Conservation (phyloP, 2,797 vertebrate genomes). For the Eulemur albifrons region DNA sequence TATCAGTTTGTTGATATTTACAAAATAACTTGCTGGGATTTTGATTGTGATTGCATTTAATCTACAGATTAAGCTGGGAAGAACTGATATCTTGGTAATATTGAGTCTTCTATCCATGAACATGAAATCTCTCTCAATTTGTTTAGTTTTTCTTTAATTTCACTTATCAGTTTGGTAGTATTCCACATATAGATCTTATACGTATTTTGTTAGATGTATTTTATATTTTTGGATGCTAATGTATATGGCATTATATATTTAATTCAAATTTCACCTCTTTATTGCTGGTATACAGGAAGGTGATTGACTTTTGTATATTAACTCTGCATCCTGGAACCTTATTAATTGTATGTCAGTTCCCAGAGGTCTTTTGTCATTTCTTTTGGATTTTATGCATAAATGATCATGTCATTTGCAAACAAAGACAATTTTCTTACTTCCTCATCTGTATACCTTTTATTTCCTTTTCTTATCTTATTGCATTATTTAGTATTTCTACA, state of each 20-base stretch:
- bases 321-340: neutral
- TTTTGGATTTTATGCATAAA: neutral
- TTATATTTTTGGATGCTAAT: neutral
- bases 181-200: neutral
- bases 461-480: neutral
- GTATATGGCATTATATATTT: neutral
- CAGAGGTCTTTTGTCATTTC: neutral
- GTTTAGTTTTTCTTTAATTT: neutral
- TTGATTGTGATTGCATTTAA: neutral
- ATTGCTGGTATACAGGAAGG: neutral
- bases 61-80: neutral
- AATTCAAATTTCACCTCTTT: neutral
- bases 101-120: neutral
- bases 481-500: neutral
- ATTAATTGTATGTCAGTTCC: neutral
- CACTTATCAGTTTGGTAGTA: neutral
- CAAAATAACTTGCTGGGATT: neutral
- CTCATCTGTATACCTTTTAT: neutral
- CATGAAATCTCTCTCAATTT: neutral
- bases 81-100: neutral
- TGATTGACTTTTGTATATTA: neutral
- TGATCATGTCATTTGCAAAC: neutral
- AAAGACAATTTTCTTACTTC: neutral
- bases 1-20: neutral
- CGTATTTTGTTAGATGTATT: neutral